phyloP scores from a whole-genome alignment of 2,797 vertebrate species.

The Clarias platycephalus region DNA sequence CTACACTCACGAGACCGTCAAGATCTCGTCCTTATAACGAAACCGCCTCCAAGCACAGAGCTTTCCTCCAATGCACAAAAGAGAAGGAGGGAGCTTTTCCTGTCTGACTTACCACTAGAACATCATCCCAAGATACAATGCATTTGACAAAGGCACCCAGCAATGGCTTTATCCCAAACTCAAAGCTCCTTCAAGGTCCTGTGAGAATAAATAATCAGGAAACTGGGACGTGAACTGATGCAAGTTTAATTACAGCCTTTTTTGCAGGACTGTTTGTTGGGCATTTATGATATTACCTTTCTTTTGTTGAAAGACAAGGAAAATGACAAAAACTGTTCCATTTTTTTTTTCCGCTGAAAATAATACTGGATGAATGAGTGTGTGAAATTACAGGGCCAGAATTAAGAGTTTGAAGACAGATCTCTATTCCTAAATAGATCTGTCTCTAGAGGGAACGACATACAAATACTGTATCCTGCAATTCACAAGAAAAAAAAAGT shows the following conservation, averaged over 20 bases:
- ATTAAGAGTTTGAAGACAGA: conserved; percentile 58
- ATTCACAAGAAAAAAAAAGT: neutral
- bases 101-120: conserved; percentile 28
- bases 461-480: conserved; percentile 50
- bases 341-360: neutral
- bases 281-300: conserved; percentile 20
- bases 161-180: conserved; percentile 12
- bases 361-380: conserved; percentile 52
- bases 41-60: conserved; percentile 54
- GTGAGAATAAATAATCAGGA: conserved; percentile 5
- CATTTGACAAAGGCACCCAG: conserved; percentile 26
- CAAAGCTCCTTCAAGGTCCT: neutral
- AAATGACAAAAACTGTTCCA: neutral
- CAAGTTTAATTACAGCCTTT: conserved; percentile 15
- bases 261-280: conserved; percentile 19
- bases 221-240: neutral
- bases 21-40: conserved; percentile 87
- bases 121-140: conserved; percentile 20
- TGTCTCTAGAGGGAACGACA: conserved; percentile 50
- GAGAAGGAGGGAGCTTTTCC: conserved; percentile 44
- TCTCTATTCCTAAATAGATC: conserved; percentile 55
- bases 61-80: conserved; percentile 48
- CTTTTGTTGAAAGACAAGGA: neutral
- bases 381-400: conserved; percentile 63
- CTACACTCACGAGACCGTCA: conserved; percentile 80